Conservation (phyloP, 2,113 vertebrate species). For the Cyanoliseus patagonus region DNA sequence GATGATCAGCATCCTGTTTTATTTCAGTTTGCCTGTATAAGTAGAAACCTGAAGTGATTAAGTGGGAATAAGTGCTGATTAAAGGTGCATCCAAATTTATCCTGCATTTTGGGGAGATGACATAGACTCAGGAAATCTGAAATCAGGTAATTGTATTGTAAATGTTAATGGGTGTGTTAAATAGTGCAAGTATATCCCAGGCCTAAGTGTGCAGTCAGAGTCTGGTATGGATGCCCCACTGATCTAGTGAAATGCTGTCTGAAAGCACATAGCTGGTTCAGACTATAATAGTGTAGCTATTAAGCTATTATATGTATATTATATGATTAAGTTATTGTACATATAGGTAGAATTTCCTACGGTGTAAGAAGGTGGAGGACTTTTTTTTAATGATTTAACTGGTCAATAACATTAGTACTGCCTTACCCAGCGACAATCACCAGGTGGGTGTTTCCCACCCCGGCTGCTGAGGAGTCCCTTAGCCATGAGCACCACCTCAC, state of each 20-base stretch:
- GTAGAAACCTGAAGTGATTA: background rate
- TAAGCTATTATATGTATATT: background rate
- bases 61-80: background rate
- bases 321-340: background rate
- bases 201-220: background rate
- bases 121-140: background rate
- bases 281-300: background rate
- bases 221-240: background rate
- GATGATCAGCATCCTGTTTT: background rate
- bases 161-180: background rate
- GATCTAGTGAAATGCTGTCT: background rate
- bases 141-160: background rate
- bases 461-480: background rate
- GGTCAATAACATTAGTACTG: background rate
- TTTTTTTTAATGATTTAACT: background rate
- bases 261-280: background rate
- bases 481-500: background rate
- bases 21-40: background rate
- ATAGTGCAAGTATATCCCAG: background rate
- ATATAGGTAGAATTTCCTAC: background rate
- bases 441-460: rapidly evolving
- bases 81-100: conserved; percentile 8
- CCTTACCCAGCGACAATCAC: background rate
- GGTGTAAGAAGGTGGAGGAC: background rate
- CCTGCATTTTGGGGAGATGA: background rate